Base-by-base conservation (phyloP, 2,113 vertebrate genomes). In the Thomomys bottae region DNA sequence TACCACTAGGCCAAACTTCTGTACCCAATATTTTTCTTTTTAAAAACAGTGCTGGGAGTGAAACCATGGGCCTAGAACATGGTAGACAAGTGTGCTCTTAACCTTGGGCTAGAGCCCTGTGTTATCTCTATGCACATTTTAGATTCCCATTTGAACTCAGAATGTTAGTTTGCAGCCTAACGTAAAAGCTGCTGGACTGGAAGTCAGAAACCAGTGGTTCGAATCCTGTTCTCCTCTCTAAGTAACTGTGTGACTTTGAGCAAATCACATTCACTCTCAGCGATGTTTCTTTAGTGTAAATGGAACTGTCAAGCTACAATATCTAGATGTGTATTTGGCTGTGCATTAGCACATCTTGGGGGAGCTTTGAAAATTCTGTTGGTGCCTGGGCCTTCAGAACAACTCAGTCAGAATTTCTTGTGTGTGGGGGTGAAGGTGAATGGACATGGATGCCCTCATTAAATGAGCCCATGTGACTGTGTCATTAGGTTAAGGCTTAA, bases 221-320 rank as follows among this genome's bases (percentile, higher is more conserved):
- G 32, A 79, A 49, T 20, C 77, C 32, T 83, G 17, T 42, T 66
- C 70, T 49, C 11, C 34, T 10, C 26, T 88, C 49, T 71, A 78
- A 90, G 42, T 70, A 88, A 81, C 71, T 84, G 76, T 84, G 82
- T 88, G 79, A 85, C 30, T 42, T 80, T 88, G 90, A 76, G 49
- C 9, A 32, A 72, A 67, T 79, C 5, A 17, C 0, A 6, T 84
- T 54, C 6, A 59, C 8, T 49, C 72, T 70, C 64, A 21, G 66
- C 68, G 36, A 26, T 20, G 20, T 80, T 72, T 45, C 21, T 79
- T 26, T 83, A 77, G 54, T 4, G 6, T n/a, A 61, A 80, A 82
- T 83, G 82, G 66, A 91, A 81, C 42, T 30, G 9, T 15, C 26
- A 57, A 72, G 20, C 7, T 32, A 63, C 67, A 61, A 20, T 0